Conservation (phyloP, 2,888 invertebrate genomes). For the Drosophila infuscata region DNA sequence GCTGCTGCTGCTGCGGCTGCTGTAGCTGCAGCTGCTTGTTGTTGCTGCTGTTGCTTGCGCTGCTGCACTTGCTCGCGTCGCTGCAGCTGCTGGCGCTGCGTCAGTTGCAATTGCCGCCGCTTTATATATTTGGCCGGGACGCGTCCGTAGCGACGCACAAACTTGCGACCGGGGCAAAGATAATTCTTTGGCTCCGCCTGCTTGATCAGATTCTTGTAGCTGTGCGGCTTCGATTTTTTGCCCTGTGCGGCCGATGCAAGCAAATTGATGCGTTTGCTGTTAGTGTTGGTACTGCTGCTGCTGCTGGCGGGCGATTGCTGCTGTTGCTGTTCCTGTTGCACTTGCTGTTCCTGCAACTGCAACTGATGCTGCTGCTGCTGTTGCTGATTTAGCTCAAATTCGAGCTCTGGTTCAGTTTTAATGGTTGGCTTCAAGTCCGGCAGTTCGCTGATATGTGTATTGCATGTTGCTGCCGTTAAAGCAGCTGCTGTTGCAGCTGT, state of each 20-base stretch:
- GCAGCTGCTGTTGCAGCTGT: constrained; percentile 8
- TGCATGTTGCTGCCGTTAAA: constrained; percentile 41
- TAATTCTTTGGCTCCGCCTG: constrained; percentile 84
- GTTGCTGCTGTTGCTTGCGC: constrained; percentile 67
- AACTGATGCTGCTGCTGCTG: constrained; percentile 11
- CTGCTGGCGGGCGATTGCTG: constrained; percentile 16
- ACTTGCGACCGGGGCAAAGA: constrained; percentile 82
- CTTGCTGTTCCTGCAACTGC: constrained; percentile 9
- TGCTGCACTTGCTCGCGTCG: constrained; percentile 71
- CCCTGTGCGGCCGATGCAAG: constrained; percentile 68
- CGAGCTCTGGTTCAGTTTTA: constrained; percentile 80
- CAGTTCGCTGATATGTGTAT: constrained; percentile 69
- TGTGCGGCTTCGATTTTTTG: constrained; percentile 83
- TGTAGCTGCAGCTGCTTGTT: constrained; percentile 47
- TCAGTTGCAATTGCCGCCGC: constrained; percentile 81
- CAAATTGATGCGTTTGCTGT: constrained; percentile 79
- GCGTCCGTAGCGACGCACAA: constrained; percentile 80
- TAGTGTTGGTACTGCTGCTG: constrained; percentile 9
- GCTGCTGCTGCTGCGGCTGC: constrained; percentile 27
- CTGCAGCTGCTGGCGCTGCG: constrained; percentile 82
- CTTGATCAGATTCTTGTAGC: constrained; percentile 85
- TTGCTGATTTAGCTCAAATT: constrained; percentile 2
- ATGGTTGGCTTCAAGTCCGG: constrained; percentile 82
- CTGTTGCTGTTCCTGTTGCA: constrained; percentile 1
- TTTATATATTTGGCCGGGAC: constrained; percentile 72